Base-by-base conservation (phyloP, 2,888 invertebrate species). In the Molanna angustata region DNA sequence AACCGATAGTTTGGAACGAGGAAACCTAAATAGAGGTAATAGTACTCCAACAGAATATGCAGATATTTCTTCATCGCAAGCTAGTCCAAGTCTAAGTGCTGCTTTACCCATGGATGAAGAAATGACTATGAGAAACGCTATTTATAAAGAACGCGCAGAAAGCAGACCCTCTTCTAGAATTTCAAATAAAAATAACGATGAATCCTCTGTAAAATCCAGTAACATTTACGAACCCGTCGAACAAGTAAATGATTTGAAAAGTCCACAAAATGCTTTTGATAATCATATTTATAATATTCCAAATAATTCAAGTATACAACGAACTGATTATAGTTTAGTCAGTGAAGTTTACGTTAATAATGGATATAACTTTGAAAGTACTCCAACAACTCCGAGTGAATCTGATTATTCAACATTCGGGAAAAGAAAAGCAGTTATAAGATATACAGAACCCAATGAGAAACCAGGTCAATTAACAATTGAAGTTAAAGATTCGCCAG, bases 381-480 rank as follows among this genome's bases (percentile, higher is more conserved):
- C 76, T 6, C 80, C 82, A 9, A 79, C 82, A 4, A 77, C 80
- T 4, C 80, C 80, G 0, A 77, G 76, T 60, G 76, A 76, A 13
- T 83, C 83, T 2, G 79, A 79, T 56, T 76, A 78, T 57, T 82
- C 83, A 2, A 69, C 59, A 18, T 59, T 82, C 63, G 76, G 76
- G 21, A 80, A 78, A 60, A 76, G 80, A 64, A 79, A 80, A 48
- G 73, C 83, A 1, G 74, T 76, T 37, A 76, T 77, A 9, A 76
- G 74, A 41, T 82, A 84, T 62, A 80, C 78, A 49, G 67, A 78
- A 40, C 67, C 71, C 0, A 74, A 71, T 52, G 75, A 82, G 62
- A 85, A 86, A 56, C 88, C 89, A 0, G 90, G 90, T 4, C 89
- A 88, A 63, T 74, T 92, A 64, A 86, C 90, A 21, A 92, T 92